Evolutionary conservation across 35 echinoderm and acorn worm genomes (phyloP), one percentile per base, ranked within the genome.

Genomic region (Chiridota heheva): DNA sequence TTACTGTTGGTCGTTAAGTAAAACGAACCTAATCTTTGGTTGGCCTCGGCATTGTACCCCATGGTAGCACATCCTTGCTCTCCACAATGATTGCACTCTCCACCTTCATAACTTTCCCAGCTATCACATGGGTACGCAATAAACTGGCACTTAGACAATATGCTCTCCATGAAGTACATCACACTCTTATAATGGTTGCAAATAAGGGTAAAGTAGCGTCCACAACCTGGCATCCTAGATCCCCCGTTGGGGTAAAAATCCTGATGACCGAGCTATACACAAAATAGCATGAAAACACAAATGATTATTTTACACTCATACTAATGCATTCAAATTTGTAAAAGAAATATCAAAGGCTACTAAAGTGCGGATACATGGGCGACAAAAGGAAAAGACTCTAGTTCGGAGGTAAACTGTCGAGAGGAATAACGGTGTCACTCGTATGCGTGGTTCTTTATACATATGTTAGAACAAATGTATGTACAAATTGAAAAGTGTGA

Each of bases 171-270:
- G 2, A 71, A 36, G 68, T 71, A 5, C 27, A 42, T 44, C 36
- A 42, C 68, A 36, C 68, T 71, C 68, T 42, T 71, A 42, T 71
- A 42, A 18, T 71, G 37, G 68, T 42, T 42, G 4, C 37, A 36
- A 18, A 42, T 42, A 1, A 71, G 7, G 34, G 45, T 6, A 26
- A 25, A 40, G 13, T 36, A 37, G 8, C 25, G 22, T 56, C 42
- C 30, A 40, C 76, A 80, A 26, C 45, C 76, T 36, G 57, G 76
- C 43, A 61, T 49, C n/a, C 36, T 41, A 16, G 40, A 17, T 22
- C 76, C 76, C 35, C 56, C 76, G 76, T 80, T 80, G 0, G 76
- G 76, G 53, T 80, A 80, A 58, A 80, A 80, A 80, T 64, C 76
- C 8, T 58, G 45, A 25, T 80, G 76, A 64, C 76, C 76, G 17